Evolutionary conservation across 2,113 vertebrate genomes (phyloP).

Genomic region (Dromas ardeola): DNA sequence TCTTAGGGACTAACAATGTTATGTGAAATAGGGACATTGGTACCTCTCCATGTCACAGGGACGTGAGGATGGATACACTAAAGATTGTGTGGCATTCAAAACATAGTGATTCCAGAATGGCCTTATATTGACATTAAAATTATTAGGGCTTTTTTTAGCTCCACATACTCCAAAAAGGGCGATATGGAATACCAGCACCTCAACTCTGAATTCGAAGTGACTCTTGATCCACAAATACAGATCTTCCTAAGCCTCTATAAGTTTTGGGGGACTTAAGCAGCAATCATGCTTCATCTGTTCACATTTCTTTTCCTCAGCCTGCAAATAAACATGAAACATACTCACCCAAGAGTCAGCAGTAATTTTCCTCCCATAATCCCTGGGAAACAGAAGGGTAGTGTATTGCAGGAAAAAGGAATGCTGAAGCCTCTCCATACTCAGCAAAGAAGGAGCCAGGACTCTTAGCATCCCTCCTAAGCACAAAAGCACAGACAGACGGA

Average conservation of each 20-base stretch:
- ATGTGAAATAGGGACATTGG: neutral
- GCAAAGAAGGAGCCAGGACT: neutral
- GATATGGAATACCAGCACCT: neutral
- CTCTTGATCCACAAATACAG: neutral
- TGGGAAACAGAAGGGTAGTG: neutral
- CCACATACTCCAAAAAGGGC: neutral
- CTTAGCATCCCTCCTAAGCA: neutral
- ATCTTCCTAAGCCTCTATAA: neutral
- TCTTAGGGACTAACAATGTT: neutral
- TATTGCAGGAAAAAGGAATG: neutral
- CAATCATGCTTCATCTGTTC: neutral
- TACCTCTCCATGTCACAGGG: neutral
- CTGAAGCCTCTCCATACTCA: neutral
- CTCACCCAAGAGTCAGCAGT: neutral
- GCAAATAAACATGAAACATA: neutral
- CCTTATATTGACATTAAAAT: neutral
- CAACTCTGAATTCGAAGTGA: neutral
- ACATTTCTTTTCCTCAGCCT: neutral
- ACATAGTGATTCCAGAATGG: neutral
- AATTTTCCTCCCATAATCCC: neutral
- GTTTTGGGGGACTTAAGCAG: neutral
- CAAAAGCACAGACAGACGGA: neutral
- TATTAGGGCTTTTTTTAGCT: neutral
- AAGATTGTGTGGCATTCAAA: neutral
- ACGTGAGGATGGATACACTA: neutral